These are phyloP conservation scores for Lota lota DNA, from an alignment of 2,113 vertebrate genomes.

Conservation along the genomic window DNA sequence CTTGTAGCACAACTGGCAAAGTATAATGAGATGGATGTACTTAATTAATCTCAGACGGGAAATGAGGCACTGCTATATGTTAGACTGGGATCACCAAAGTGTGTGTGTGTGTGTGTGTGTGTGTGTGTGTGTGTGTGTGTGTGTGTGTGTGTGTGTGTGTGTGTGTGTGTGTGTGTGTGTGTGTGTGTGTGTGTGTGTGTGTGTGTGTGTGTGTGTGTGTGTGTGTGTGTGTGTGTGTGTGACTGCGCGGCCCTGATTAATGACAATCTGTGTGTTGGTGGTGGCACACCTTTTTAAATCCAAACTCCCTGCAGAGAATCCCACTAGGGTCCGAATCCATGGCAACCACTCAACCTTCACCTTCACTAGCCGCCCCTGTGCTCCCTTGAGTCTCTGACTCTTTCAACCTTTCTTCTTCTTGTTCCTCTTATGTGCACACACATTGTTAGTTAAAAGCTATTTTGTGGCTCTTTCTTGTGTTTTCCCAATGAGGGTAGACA, in stretches of 20 bases:
- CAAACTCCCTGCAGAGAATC: conserved; percentile 22
- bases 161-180: neutral
- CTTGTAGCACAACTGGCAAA: too few relatives aligned
- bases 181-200: neutral
- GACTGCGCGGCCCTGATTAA: conserved; percentile 3
- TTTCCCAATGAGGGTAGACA: conserved; percentile 55
- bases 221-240: neutral
- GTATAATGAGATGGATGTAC: neutral
- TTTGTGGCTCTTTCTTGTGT: conserved; percentile 49
- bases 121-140: conserved; percentile 3
- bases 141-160: neutral
- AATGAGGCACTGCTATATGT: too few relatives aligned
- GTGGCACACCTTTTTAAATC: conserved; percentile 2
- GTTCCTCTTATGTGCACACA: conserved; percentile 26
- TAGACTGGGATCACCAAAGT: neutral
- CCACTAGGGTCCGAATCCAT: conserved; percentile 6
- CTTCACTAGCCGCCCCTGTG: conserved; percentile 47
- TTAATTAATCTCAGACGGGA: neutral
- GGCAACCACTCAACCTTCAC: conserved; percentile 48
- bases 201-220: conserved; percentile 3
- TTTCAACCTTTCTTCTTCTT: neutral
- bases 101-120: neutral
- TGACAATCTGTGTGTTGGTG: neutral
- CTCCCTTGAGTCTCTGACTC: neutral
- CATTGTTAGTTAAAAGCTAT: conserved; percentile 55